These are phyloP conservation scores for Microctonus brassicae DNA, from an alignment of 2,888 invertebrate genomes.

Conservation along the genomic window DNA sequence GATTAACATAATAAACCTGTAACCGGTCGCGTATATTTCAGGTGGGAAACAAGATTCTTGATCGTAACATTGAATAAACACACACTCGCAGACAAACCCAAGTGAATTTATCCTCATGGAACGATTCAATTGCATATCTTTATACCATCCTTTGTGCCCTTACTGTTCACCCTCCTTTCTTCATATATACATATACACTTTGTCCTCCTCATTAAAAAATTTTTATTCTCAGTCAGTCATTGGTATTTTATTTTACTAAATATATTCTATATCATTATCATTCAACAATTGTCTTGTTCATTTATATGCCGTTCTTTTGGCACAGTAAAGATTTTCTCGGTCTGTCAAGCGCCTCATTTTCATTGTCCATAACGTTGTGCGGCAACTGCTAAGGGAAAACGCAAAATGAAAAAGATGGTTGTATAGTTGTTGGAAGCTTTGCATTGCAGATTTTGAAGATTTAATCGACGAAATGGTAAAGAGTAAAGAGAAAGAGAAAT, in stretches of 20 bases:
- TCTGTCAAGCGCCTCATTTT: constrained; percentile 26
- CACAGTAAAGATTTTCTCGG: constrained; percentile 9
- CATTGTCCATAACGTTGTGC: constrained; percentile 23
- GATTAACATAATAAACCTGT: constrained; percentile 51
- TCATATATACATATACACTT: neutral
- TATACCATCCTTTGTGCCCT: constrained; percentile 7
- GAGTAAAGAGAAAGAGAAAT: neutral
- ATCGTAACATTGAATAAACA: constrained; percentile 12
- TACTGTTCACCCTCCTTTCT: neutral
- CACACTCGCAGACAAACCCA: neutral
- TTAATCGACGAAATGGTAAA: constrained; percentile 28
- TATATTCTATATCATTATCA: neutral
- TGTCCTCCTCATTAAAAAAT: neutral
- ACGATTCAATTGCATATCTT: constrained; percentile 27
- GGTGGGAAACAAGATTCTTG: constrained; percentile 12
- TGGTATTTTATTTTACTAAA: constrained; percentile 20
- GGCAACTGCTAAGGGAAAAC: constrained; percentile 4
- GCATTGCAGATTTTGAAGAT: constrained; percentile 37
- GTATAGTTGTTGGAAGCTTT: constrained; percentile 17
- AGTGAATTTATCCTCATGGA: constrained; percentile 13
- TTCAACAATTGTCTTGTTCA: constrained; percentile 21
- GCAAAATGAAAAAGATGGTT: neutral
- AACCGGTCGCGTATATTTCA: constrained; percentile 22
- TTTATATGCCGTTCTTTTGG: constrained; percentile 11
- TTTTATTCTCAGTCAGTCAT: neutral